Base-by-base conservation (phyloP, 2,797 vertebrate genomes). In the Anas capensis region DNA sequence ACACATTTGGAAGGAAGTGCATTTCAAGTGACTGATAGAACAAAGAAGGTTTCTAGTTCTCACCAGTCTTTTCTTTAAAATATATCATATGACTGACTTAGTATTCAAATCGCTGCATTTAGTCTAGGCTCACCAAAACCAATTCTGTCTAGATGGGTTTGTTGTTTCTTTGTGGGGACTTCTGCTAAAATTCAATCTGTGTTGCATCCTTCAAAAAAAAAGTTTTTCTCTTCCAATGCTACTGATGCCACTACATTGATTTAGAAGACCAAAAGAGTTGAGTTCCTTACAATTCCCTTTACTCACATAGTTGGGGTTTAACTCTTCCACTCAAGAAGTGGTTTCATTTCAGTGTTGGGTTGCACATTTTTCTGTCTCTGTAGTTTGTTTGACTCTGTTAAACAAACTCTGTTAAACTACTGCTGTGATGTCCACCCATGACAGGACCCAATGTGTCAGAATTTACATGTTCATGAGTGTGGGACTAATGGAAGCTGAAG, bases 1-100 rank as follows among this genome's bases (percentile, higher is more conserved):
- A 89, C 48, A 73, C 27, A 44, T 86, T 83, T 86, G 58, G 77
- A 92, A 88, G 70, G 42, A 92, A 93, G 79, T 88, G 19, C 51
- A 42, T 92, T 96, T 91, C 1, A 0, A 79, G 34, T 88, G 82
- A 88, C 64, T 91, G 84, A 65, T 58, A 85, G 80, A 92, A 95
- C 40, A 94, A 92, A 87, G 73, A 56, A 60, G 36, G 51, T 92
- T 94, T 91, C 85, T 92, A 60, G 70, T 92, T 88, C 86, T 89
- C 26, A 1, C 82, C 70, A 70, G 36, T 70, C 58, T 82, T 1
- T 93, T 91, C 58, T 92, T 93, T 88, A 86, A 76, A 66, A 82
- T 84, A 23, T 24, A 62, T 78, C 38, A 61, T 42, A 38, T 73
- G 76, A 40, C 77, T 95, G 81, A 85, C 62, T 82, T 90, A 54